Evolutionary conservation across 2,113 vertebrate species (phyloP), one percentile per base, ranked within the genome.

Genomic region (Paedocypris sp.): DNA sequence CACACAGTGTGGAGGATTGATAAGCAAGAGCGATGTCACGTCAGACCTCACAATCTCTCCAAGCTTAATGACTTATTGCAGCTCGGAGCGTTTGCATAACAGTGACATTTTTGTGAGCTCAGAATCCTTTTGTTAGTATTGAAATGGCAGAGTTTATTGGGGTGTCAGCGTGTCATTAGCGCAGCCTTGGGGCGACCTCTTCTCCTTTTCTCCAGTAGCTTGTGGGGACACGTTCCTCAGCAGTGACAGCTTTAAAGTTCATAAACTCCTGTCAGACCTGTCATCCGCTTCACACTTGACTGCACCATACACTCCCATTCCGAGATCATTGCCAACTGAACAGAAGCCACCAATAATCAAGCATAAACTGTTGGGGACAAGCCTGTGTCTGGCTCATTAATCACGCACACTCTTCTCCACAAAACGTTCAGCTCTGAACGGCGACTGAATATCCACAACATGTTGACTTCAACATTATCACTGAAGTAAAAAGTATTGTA

Each of bases 211-310:
- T 53, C 15, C 15, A 3, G 18, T 16, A 19, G 58, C 73, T 59
- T 75, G 73, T 65, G 36, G 26, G 42, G 67, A 52, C 73, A 70
- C 63, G 69, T 65, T 53, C 51, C 39, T 26, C 33, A 43, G 47
- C 33, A 64, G 57, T 64, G 47, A 62, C 54, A 58, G 45, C 29
- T 57, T 46, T 47, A 20, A 51, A 43, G 60, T 64, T 73, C 43
- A 67, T 70, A 68, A 75, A 72, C 73, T 69, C 32, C 48, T 65
- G 64, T 75, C 64, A 65, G 41, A 10, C 48, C 42, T 42, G 52
- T 29, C 36, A 42, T 23, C 25, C 22, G 39, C 20, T 62, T 61
- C 60, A 69, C 63, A 61, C 73, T 51, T 64, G 69, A 71, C 49
- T 61, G 60, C 57, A 54, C 51, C 46, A 20, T 67, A 45, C 52